phyloP scores from a whole-genome alignment of 2,888 invertebrate genomes.

The Deilephila porcellus region DNA sequence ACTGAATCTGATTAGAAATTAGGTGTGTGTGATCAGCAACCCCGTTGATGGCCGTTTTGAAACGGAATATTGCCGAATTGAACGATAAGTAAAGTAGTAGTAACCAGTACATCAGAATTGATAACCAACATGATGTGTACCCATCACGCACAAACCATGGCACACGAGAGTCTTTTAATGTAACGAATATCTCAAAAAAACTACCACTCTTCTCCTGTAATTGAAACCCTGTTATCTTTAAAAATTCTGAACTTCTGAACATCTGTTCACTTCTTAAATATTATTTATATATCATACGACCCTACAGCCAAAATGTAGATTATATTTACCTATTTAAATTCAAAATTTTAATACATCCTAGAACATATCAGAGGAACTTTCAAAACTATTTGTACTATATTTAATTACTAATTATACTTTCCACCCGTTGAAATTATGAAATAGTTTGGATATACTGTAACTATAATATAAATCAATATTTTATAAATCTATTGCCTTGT shows the following conservation, averaged over 20 bases:
- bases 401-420: slow-evolving; percentile 32
- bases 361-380: slow-evolving; percentile 65
- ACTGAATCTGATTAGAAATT: slow-evolving; percentile 5
- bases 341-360: slow-evolving; percentile 33
- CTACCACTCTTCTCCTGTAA: neutral
- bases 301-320: slow-evolving; percentile 9
- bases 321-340: slow-evolving; percentile 16
- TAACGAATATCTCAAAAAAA: neutral
- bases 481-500: slow-evolving; percentile 26
- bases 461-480: slow-evolving; percentile 27
- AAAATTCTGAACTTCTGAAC: neutral
- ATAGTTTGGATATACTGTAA: slow-evolving; percentile 39
- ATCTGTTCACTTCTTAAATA: neutral
- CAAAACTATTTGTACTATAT: slow-evolving; percentile 36
- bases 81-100: neutral
- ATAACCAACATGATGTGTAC: neutral
- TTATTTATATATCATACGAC: neutral
- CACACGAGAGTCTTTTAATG: slow-evolving; percentile 5
- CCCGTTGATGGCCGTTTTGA: neutral
- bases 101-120: neutral
- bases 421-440: slow-evolving; percentile 31
- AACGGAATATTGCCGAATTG: neutral
- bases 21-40: slow-evolving; percentile 6
- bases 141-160: slow-evolving; percentile 17
- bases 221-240: neutral